Evolutionary conservation across 2,888 invertebrate species (phyloP), one percentile per base, ranked within the genome.

Genomic region (Drosophila eohydei): DNA sequence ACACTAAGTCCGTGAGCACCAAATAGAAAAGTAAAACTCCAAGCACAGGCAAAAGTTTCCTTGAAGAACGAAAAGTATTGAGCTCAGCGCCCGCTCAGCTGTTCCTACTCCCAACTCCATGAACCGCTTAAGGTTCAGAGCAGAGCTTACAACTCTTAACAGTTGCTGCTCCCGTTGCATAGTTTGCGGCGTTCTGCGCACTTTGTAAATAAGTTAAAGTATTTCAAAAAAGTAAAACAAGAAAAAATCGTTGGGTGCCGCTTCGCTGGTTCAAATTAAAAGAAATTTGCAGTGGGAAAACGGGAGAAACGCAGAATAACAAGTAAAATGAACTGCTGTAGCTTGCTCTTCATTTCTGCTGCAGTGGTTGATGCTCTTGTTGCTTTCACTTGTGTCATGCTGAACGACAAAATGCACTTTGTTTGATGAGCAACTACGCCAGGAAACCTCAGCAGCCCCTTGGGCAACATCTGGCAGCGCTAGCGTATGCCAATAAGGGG

Each of bases 361-460:
- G 57, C 46, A 16, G 28, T 41, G 41, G 16, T 26, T 43, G 12
- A 7, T 40, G 21, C 1, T 54, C 54, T 63, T 55, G 26, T 40
- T 78, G 43, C n/a, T 26, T 26, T 51, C n/a, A 34, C 44, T 61
- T 61, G 55, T 55, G 40, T 60, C 44, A 32, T 60, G 74, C 69
- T 60, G 38, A 69, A 77, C 67, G 61, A 61, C 64, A 69, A 76
- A 83, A 77, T 80, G 81, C 87, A 83, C 74, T 81, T 77, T 77
- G 70, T 71, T 67, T 66, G 78, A 83, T 81, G 83, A 83, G 64
- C 73, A 59, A 30, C 61, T 38, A 26, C n/a, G 14, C 32, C 50
- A 28, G 50, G 55, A 28, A 43, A 11, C 30, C 65, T 7, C 30
- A 43, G 51, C 44, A 26, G 50, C 41, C 36, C 16, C 50, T 41